Percentiles rank a stretch among this genome's conserved stretches.
phyloP scores from a whole-genome alignment of 2,113 vertebrate genomes.

The Empidonax alnorum region DNA sequence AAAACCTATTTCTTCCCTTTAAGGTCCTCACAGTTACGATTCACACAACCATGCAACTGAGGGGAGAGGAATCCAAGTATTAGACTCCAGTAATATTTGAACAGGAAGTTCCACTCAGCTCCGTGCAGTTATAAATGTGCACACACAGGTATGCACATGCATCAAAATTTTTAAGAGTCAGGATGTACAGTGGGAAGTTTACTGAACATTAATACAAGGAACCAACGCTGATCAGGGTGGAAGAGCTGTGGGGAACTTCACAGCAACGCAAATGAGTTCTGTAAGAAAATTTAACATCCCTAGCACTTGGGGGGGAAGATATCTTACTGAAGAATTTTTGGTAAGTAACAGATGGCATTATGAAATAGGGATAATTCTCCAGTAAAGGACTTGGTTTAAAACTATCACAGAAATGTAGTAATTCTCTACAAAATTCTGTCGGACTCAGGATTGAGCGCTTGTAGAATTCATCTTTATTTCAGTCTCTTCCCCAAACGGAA shows the following conservation, averaged over 20 bases:
- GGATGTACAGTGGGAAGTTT: background rate
- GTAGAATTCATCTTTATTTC: background rate
- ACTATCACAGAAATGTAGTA: background rate
- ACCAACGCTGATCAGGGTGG: background rate
- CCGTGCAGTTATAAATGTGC: background rate
- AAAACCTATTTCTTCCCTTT: background rate
- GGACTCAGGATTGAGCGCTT: background rate
- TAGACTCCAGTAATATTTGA: background rate
- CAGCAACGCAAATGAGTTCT: background rate
- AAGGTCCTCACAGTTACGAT: background rate
- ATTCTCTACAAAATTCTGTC: background rate
- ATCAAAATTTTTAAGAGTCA: background rate
- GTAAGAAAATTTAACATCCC: background rate
- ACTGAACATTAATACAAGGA: background rate
- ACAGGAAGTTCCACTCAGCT: background rate
- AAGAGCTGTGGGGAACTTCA: background rate
- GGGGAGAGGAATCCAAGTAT: background rate
- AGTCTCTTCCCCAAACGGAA: background rate
- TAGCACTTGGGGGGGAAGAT: background rate
- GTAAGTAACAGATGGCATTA: background rate
- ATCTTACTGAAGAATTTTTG: background rate
- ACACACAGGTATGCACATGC: background rate
- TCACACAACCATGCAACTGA: background rate
- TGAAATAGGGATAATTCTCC: background rate
- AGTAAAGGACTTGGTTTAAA: background rate